Conservation (phyloP, 1,140 invertebrate species). For the Meloidogyne chitwoodi region DNA sequence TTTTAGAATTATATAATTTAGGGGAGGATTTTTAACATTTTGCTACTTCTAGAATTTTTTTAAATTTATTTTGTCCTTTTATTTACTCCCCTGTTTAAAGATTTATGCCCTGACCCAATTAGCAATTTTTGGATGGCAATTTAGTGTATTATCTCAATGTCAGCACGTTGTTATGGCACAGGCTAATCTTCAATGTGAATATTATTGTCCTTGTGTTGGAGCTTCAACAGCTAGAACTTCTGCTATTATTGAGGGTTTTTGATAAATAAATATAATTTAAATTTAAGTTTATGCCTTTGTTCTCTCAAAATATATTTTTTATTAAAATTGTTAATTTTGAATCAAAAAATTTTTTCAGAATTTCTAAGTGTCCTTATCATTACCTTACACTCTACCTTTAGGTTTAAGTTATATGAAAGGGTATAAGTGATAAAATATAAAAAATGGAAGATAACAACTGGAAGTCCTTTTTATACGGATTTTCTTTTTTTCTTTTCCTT, state of each 20-base stretch:
- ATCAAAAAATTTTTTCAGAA: not conserved
- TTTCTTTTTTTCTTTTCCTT: too few species aligned
- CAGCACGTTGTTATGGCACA: conserved; percentile 58
- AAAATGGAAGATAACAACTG: too few species aligned
- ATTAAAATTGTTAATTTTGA: not conserved
- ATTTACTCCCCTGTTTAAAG: conserved; percentile 29
- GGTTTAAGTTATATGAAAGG: too few species aligned
- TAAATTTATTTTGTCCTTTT: too few species aligned
- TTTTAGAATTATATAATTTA: not conserved
- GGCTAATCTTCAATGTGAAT: conserved; percentile 59
- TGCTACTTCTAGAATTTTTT: not conserved
- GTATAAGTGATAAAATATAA: too few species aligned
- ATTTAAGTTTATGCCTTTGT: not conserved
- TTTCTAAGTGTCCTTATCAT: conserved; percentile 2
- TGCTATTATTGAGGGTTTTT: conserved; percentile 53
- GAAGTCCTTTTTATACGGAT: too few species aligned
- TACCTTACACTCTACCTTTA: too few species aligned
- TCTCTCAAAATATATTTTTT: not conserved
- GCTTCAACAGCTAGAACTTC: conserved; percentile 57
- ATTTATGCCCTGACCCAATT: conserved; percentile 54
- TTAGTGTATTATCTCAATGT: conserved; percentile 49
- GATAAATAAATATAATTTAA: not conserved
- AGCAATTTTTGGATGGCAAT: conserved; percentile 56
- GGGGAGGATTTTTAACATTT: conserved; percentile 4
- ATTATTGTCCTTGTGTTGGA: conserved; percentile 58